A percentile compares a stretch with the other conserved stretches of the same genome.
Evolutionary conservation across 1,140 invertebrate genomes (phyloP).

Genomic region (Monochamus saltuarius): DNA sequence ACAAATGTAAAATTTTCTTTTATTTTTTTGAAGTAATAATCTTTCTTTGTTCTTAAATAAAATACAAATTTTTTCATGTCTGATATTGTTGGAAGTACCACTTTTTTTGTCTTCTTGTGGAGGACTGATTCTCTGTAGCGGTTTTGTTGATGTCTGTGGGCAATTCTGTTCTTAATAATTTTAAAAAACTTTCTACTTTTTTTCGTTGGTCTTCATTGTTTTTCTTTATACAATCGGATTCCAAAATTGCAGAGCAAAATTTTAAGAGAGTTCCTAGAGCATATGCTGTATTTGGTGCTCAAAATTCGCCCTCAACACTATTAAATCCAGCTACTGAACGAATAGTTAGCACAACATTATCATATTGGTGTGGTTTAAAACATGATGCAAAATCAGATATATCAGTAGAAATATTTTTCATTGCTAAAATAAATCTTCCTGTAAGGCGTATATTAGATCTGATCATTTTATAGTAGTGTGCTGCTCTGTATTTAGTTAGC

Average conservation of each 20-base stretch:
- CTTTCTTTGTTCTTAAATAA: too few species aligned
- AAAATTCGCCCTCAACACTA: not conserved
- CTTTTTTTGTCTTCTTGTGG: constrained; percentile 3
- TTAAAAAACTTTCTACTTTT: not conserved
- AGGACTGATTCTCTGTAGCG: not conserved
- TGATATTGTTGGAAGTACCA: not conserved
- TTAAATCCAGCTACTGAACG: not conserved
- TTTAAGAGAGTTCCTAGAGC: not conserved
- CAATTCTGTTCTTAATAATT: constrained; percentile 4
- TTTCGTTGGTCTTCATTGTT: not conserved
- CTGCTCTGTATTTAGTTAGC: constrained; percentile 5
- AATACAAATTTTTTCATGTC: not conserved
- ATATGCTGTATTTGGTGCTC: not conserved
- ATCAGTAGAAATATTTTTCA: not conserved
- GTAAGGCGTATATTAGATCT: not conserved
- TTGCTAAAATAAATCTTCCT: constrained; percentile 1
- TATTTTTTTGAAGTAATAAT: too few species aligned
- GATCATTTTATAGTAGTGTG: constrained; percentile 3
- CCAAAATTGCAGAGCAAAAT: constrained; percentile 1
- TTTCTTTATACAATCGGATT: not conserved
- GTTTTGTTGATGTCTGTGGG: constrained; percentile 8
- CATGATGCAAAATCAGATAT: constrained; percentile 1
- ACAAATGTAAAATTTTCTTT: too few species aligned
- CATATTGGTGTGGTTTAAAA: constrained; percentile 1
- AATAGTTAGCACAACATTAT: not conserved